Evolutionary conservation across 2,113 vertebrate genomes (phyloP).

Genomic region (Nibea albiflora): DNA sequence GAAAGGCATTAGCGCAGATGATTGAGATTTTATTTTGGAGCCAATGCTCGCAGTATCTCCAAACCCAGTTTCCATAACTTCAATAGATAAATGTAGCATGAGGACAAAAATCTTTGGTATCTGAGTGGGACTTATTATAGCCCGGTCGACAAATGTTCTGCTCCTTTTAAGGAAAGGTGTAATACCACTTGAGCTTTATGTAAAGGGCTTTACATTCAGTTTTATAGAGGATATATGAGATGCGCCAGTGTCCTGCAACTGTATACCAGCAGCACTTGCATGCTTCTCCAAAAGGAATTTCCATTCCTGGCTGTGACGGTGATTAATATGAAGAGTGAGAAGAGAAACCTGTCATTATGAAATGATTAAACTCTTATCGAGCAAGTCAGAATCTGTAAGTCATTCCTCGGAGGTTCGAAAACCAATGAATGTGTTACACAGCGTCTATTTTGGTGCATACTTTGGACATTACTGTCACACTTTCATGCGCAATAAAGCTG

Average conservation of each 20-base stretch:
- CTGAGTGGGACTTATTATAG: constrained; percentile 74
- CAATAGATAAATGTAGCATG: no score
- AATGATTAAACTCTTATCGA: constrained; percentile 19
- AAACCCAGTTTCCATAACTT: no score
- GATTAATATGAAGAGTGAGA: constrained; percentile 28
- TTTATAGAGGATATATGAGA: constrained; percentile 67
- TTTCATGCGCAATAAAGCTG: constrained; percentile 24
- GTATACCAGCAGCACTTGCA: constrained; percentile 69
- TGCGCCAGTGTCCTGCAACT: constrained; percentile 60
- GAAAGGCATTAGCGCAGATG: no score
- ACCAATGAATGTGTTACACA: not conserved
- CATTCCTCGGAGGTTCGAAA: constrained; percentile 31
- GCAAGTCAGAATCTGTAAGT: constrained; percentile 25
- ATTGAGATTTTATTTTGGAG: no score
- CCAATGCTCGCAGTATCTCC: no score
- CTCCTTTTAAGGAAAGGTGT: constrained; percentile 64
- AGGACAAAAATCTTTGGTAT: constrained; percentile 63
- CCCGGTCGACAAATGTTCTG: constrained; percentile 57
- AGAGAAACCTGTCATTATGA: constrained; percentile 18
- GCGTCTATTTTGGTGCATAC: constrained; percentile 47
- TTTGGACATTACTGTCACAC: constrained; percentile 16
- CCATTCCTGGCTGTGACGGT: constrained; percentile 31
- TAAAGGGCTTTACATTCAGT: constrained; percentile 56
- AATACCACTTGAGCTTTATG: constrained; percentile 66
- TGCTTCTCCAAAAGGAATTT: constrained; percentile 69